A percentile compares a stretch with the other conserved stretches of the same genome.
Evolutionary conservation across 2,888 invertebrate species (phyloP).

Genomic region (Hirtodrosophila alboralis): DNA sequence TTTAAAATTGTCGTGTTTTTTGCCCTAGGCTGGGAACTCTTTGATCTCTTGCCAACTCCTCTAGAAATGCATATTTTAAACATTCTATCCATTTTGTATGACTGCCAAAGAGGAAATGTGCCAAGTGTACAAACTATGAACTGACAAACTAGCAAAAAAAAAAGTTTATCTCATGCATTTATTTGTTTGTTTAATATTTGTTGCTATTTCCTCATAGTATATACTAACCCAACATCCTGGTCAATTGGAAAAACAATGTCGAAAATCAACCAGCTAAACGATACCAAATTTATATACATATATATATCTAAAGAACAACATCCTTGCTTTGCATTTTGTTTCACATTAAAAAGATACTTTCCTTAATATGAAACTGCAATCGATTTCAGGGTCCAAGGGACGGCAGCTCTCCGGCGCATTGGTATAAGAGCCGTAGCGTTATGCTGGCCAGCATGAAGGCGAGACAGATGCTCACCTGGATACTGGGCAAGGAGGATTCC

Average conservation of each 20-base stretch:
- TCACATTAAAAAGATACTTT: slow-evolving; percentile 7
- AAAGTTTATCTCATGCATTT: slow-evolving; percentile 26
- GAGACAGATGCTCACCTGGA: slow-evolving; percentile 95
- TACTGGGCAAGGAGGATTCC: slow-evolving; percentile 94
- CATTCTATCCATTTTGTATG: slow-evolving; percentile 4
- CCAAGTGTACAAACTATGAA: slow-evolving; percentile 21
- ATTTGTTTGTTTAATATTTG: slow-evolving; percentile 21
- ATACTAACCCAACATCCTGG: slow-evolving; percentile 20
- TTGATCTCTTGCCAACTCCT: slow-evolving; percentile 33
- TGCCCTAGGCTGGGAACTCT: slow-evolving; percentile 8
- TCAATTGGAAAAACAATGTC: slow-evolving; percentile 11
- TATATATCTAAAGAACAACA: slow-evolving; percentile 14
- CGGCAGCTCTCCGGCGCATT: slow-evolving; percentile 87
- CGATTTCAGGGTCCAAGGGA: slow-evolving; percentile 83
- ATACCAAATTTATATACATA: slow-evolving; percentile 22
- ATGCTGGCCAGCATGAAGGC: slow-evolving; percentile 95
- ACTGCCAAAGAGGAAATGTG: slow-evolving; percentile 45
- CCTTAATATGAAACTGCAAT: slow-evolving; percentile 21
- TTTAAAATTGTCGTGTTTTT: slow-evolving; percentile 3
- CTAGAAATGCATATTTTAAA: slow-evolving; percentile 19
- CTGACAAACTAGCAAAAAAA: too few species aligned
- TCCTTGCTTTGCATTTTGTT: slow-evolving; percentile 10
- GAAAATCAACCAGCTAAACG: slow-evolving; percentile 15
- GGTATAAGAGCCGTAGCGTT: slow-evolving; percentile 94
- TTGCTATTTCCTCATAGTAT: slow-evolving; percentile 11